Evolutionary conservation across 1,140 invertebrate species (phyloP), one percentile per base, ranked within the genome.

Genomic region (Archivesica marissinica): DNA sequence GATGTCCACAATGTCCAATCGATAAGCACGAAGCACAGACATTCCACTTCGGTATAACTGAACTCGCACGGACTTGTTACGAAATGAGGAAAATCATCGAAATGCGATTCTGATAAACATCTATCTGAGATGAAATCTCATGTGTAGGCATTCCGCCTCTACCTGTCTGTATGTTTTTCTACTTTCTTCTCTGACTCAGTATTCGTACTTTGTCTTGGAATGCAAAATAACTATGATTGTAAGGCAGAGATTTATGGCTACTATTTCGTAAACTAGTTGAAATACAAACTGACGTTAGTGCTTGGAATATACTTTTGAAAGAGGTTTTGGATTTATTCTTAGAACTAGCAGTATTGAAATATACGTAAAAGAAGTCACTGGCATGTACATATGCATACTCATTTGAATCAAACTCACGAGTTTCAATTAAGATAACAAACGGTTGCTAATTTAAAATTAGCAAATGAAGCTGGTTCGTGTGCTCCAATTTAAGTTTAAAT

Each of bases 131-230:
- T 25, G 59, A 15, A 35, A 64, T 64, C 59, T 64, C 13, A 59
- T n/a, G 59, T 64, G 30, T 64, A 35, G 2, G 20, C 30, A 25
- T 11, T 6, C 30, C 38, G 33, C 38, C 1, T 15, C 23, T 64
- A 64, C 59, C 59, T 64, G 59, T 64, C 59, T 33, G 59, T 35
- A 64, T 64, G n/a, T 33, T 64, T 35, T 64, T 4, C 25, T 6
- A 20, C 23, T 35, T 64, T 33, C 30, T 33, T 17, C 7, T 2
- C 59, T 64, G 59, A 64, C 30, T 64, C 20, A 64, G 33, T 17
- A 9, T 20, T 35, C 30, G 38, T 64, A 64, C 30, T 13, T 35
- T 17, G 38, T 35, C n/a, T 35, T 15, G 59, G 59, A 64, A 64
- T 64, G 28, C 23, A 25, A 35, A 64, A 64, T 25, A 64, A 33